phyloP scores from a whole-genome alignment of 2,113 vertebrate genomes.

The Struthio camelus region DNA sequence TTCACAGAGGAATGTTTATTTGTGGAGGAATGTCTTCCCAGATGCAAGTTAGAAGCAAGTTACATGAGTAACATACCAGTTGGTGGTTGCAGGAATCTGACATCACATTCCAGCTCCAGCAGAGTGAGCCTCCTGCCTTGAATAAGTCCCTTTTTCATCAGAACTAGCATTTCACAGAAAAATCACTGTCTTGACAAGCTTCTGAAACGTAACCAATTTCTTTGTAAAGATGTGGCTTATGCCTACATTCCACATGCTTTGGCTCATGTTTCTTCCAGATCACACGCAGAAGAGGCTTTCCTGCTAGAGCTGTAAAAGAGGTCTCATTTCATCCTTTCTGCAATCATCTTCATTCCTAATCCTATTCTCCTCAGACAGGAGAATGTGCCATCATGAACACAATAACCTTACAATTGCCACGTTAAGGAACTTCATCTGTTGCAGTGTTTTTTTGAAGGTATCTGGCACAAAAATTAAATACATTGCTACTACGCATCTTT shows the following conservation, averaged over 20 bases:
- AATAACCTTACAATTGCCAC: background rate
- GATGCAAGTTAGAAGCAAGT: too few species aligned
- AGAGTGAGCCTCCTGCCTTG: background rate
- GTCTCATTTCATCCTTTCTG: background rate
- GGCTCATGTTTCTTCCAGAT: background rate
- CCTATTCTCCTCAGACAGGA: background rate
- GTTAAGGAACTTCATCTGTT: background rate
- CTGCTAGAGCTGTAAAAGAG: background rate
- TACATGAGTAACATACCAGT: background rate
- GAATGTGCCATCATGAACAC: background rate
- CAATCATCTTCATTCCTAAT: background rate
- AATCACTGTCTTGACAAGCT: background rate
- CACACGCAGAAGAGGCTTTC: background rate
- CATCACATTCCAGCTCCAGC: background rate
- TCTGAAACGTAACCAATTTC: background rate
- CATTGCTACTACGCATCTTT: background rate
- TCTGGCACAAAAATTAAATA: conserved; percentile 10
- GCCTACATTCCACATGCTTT: background rate
- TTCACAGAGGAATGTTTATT: too few species aligned
- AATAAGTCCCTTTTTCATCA: background rate
- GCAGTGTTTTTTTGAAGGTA: background rate
- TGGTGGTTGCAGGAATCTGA: background rate
- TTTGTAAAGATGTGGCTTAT: background rate
- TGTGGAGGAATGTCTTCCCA: too few species aligned
- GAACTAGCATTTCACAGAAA: background rate